phyloP scores from a whole-genome alignment of 2,797 vertebrate species.

The Silurus aristotelis region DNA sequence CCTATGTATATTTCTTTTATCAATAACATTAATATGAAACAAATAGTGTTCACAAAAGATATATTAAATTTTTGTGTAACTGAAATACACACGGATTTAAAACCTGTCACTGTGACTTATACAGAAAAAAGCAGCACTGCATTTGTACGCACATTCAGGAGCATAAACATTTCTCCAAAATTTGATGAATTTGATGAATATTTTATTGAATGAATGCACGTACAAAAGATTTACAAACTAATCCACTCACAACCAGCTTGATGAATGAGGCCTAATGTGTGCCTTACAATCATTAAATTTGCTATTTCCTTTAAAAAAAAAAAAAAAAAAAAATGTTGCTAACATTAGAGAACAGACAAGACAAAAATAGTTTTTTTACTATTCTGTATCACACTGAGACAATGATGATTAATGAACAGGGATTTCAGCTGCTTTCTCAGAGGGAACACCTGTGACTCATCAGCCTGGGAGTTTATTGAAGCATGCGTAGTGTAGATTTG shows the following conservation, averaged over 20 bases:
- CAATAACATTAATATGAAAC: neutral
- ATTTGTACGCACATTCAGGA: neutral
- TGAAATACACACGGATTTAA: neutral
- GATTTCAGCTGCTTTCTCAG: constrained; percentile 9
- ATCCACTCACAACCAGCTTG: neutral
- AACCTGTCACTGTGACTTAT: neutral
- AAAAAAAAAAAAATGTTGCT: neutral
- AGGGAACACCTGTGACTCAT: constrained; percentile 31
- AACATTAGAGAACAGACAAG: neutral
- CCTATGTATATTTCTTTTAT: neutral
- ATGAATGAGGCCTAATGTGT: neutral
- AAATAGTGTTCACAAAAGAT: neutral
- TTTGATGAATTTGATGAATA: neutral
- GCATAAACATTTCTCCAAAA: neutral
- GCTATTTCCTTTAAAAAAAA: neutral
- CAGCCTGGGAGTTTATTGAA: neutral
- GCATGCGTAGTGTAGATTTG: neutral
- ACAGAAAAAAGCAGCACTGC: neutral
- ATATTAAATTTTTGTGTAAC: neutral
- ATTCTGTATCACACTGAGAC: neutral
- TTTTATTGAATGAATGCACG: neutral
- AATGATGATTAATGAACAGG: neutral
- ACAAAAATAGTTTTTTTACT: neutral
- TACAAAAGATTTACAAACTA: neutral
- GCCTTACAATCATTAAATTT: neutral